Base-by-base conservation (phyloP, 1,140 invertebrate species). In the Cydia strobilella region DNA sequence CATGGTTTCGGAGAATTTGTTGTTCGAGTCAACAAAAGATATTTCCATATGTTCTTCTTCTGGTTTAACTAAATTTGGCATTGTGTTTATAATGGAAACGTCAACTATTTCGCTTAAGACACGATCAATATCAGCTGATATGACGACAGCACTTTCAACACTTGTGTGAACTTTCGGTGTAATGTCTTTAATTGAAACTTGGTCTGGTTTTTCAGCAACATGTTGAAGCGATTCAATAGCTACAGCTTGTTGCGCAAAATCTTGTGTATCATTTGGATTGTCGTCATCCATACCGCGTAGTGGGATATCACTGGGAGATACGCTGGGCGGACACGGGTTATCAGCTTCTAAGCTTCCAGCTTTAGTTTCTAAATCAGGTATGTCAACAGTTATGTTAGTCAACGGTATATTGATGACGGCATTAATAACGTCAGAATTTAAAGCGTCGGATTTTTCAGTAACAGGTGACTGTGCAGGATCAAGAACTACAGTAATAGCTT, bases 401-500 rank as follows among this genome's bases (percentile, higher is more conserved):
- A 59, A 23, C 2, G 10, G n/a, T n/a, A 59, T 23, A 10, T 59
- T 59, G 48, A 51, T 7, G 23, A 12, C 10, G 15, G 23, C 9
- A 59, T 20, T 10, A 59, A 23, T 13, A 23, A 59, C 20, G 10
- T 23, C n/a, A 7, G 15, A 1, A 23, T 10, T 23, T 20, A 9
- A 18, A 54, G n/a, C 20, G n/a, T 59, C n/a, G 2, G 54, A 20
- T 23, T 59, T 23, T 10, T 48, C 72, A 73, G 42, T 42, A 39
- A 20, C 13, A 27, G 72, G 45, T 27, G 54, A 23, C 0, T 51
- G 45, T 27, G 45, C 72, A 73, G 48, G 48, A 25, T 73, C 42
- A 73, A 18, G n/a, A 39, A 42, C 65, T 9, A 13, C 65, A 69
- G 65, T 69, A 35, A 35, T 35, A 69, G 65, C 65, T 69, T 69